Evolutionary conservation across 2,888 invertebrate genomes (phyloP), one percentile per base, ranked within the genome.

Genomic region (Oscheius myriophilus): DNA sequence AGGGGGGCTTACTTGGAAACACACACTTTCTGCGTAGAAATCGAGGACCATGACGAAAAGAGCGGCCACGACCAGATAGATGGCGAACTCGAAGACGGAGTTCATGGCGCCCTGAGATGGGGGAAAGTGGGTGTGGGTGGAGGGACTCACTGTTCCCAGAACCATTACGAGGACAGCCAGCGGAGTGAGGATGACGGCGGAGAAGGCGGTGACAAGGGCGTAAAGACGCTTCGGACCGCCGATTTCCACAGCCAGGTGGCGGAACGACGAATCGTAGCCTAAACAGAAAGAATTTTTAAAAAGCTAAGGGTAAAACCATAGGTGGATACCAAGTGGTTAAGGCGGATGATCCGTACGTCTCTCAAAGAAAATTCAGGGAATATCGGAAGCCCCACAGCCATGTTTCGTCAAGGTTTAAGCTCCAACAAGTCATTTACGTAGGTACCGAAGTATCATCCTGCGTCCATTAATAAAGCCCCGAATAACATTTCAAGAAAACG

Each of bases 151-250:
- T 45, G 65, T 54, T 55, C 72, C 73, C 46, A 76, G 69, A n/a
- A 88, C 75, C 62, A 87, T 84, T n/a, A 88, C 84, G 63, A 89
- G 84, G 0, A 88, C 70, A 12, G 88, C 88, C 84, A 89, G 86
- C 0, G 89, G 89, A 21, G 87, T 81, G 16, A 90, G 83, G 9
- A 89, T 67, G 9, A 87, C 43, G 4, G 88, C 72, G 46, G 89
- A 89, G 6, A 87, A 73, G 9, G 89, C 75, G 1, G 88, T 87
- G 1, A 89, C 88, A 42, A 90, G 80, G 1, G 90, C 87, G 80
- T 89, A 88, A 0, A 90, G 87, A 55, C 89, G 82, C 65, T 86
- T 86, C 14, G 83, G 77, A 16, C 90, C 90, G n/a, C 90, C 90
- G 39, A 90, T 86, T 78, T 90, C 90, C 1, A 89, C 79, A 26